These are phyloP conservation scores for Palythoa caribaeorum DNA, from an alignment of 92 coral and sea anemone genomes.

Conservation along the genomic window DNA sequence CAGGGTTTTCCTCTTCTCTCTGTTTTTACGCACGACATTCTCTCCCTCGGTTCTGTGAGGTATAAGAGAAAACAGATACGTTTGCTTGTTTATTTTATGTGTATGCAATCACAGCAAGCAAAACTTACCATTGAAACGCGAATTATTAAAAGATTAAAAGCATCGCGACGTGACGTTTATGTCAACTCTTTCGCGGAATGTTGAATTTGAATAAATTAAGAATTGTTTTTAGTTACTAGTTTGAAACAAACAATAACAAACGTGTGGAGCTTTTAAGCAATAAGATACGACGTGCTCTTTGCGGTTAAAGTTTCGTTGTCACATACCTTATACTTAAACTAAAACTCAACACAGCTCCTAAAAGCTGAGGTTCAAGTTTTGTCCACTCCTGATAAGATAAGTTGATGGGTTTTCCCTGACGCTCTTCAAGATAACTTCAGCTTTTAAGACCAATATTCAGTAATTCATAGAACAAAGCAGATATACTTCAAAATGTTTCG, in stretches of 20 bases:
- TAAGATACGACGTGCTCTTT: background rate
- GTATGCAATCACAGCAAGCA: background rate
- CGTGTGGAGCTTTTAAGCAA: background rate
- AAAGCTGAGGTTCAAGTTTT: background rate
- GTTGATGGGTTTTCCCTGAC: background rate
- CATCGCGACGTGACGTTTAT: background rate
- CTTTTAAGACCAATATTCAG: background rate
- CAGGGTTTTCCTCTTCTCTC: constrained; percentile 11
- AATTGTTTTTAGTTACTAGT: background rate
- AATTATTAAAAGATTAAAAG: background rate
- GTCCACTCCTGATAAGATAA: background rate
- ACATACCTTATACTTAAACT: background rate
- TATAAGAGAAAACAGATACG: background rate
- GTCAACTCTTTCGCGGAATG: background rate
- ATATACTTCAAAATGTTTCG: background rate
- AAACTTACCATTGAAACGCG: background rate
- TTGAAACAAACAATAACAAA: background rate
- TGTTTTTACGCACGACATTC: constrained; percentile 18
- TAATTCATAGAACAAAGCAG: background rate
- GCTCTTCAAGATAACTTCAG: background rate
- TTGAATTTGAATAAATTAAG: background rate
- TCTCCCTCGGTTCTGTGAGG: background rate
- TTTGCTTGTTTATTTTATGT: background rate
- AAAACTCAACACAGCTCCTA: background rate
- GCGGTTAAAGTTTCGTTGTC: background rate